Conservation (phyloP, 2,888 invertebrate genomes). For the Philereme vetulata region DNA sequence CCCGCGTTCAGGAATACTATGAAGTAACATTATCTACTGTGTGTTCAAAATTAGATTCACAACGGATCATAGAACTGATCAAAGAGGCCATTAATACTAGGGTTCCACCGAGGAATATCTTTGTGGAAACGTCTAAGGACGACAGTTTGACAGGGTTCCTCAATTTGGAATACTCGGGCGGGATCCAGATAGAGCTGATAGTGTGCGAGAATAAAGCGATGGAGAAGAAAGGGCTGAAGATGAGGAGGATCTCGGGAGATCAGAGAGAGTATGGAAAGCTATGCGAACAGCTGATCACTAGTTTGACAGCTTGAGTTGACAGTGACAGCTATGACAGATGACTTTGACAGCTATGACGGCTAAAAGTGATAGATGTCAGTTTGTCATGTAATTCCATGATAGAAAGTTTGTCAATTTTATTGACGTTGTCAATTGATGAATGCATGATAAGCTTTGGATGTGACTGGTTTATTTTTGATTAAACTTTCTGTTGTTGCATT, state of each 20-base stretch:
- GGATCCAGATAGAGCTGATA: constrained; percentile 93
- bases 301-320: constrained; percentile 87
- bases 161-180: constrained; percentile 90
- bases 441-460: neutral
- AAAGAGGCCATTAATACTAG: constrained; percentile 91
- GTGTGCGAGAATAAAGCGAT: constrained; percentile 89
- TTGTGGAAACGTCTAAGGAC: constrained; percentile 70
- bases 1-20: constrained; percentile 78
- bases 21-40: constrained; percentile 91
- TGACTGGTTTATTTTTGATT: constrained; percentile 6
- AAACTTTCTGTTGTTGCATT: constrained; percentile 31
- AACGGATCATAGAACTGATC: constrained; percentile 90
- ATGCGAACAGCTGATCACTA: constrained; percentile 94
- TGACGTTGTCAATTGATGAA: constrained; percentile 5
- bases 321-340: neutral
- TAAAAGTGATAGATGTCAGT: no score
- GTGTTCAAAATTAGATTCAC: constrained; percentile 91
- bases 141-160: constrained; percentile 78
- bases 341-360: neutral
- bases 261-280: constrained; percentile 93
- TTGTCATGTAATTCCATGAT: neutral
- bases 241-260: constrained; percentile 94
- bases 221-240: constrained; percentile 91
- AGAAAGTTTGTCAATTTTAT: constrained; percentile 4
- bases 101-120: constrained; percentile 86